Conservation (phyloP, 2,888 invertebrate species). For the Drosophila recens region DNA sequence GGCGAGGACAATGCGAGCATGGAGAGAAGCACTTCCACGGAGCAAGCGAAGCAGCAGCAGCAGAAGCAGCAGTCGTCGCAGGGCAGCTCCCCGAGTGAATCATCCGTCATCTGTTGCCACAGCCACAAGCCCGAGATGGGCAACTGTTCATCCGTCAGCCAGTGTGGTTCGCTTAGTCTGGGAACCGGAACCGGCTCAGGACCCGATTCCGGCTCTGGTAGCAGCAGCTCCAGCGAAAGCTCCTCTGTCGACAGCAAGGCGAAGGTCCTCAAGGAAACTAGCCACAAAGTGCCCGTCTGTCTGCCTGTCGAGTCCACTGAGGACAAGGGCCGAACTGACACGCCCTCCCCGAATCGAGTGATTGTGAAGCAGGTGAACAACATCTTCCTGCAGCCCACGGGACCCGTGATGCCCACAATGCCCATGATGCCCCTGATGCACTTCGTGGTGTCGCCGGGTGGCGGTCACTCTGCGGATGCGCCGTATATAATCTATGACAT, state of each 20-base stretch:
- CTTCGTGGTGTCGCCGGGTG: not conserved
- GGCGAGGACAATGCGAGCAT: constrained; percentile 10
- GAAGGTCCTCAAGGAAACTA: not conserved
- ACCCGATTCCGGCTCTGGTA: not conserved
- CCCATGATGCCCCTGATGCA: constrained; percentile 27
- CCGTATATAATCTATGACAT: constrained; percentile 15
- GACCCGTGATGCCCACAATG: constrained; percentile 42
- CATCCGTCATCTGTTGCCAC: not conserved
- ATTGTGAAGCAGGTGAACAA: constrained; percentile 13
- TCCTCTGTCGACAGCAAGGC: not conserved
- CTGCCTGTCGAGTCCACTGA: not conserved
- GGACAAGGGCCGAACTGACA: not conserved
- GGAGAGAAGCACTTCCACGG: not conserved
- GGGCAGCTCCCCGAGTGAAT: not conserved
- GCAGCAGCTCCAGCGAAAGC: not conserved
- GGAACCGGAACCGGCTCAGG: not conserved
- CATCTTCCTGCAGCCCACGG: constrained; percentile 41
- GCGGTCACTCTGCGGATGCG: not conserved
- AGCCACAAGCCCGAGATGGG: not conserved
- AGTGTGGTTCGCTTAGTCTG: not conserved
- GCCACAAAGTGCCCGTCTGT: too few species aligned
- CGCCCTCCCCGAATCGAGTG: not conserved
- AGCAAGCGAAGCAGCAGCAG: not conserved
- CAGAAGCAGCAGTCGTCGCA: not conserved
- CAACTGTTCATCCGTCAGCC: not conserved